Conservation (phyloP, 2,797 vertebrate genomes). For the Gymnoscopelus microlampas region DNA sequence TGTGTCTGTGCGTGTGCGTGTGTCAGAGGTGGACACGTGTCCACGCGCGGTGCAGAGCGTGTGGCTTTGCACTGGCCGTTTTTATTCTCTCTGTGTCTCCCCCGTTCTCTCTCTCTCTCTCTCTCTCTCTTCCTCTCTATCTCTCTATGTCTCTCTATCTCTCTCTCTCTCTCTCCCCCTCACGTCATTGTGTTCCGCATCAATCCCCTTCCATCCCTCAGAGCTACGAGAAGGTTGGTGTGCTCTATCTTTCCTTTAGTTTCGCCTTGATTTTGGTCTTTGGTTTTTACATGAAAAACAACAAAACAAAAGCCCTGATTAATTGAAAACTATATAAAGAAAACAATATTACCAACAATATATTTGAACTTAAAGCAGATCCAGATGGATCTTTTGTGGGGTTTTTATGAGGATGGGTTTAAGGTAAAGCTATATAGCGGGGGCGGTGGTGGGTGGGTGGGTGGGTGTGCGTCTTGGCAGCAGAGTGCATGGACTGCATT, state of each 20-base stretch:
- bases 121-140: slow-evolving; percentile 97
- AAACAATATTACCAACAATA: not conserved
- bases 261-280: slow-evolving; percentile 91
- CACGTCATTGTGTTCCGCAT: slow-evolving; percentile 99
- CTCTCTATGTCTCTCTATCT: slow-evolving; percentile 86
- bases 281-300: slow-evolving; percentile 34
- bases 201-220: slow-evolving; percentile 99
- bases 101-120: slow-evolving; percentile 90
- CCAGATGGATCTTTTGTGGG: slow-evolving; percentile 54
- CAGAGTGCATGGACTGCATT: slow-evolving; percentile 88
- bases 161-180: slow-evolving; percentile 85
- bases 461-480: slow-evolving; percentile 59
- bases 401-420: too few relatives aligned
- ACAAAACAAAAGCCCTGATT: slow-evolving; percentile 62
- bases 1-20: slow-evolving; percentile 29
- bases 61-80: slow-evolving; percentile 96
- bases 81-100: slow-evolving; percentile 99
- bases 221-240: slow-evolving; percentile 99
- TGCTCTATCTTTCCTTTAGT: slow-evolving; percentile 99
- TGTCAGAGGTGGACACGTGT: slow-evolving; percentile 3
- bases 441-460: too few relatives aligned
- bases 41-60: slow-evolving; percentile 42
- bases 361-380: slow-evolving; percentile 31
- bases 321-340: slow-evolving; percentile 71
- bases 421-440: too few relatives aligned